A percentile compares a stretch with the other conserved stretches of the same genome.
These are phyloP conservation scores for Mormyrus lacerda DNA, from an alignment of 2,113 vertebrate genomes.

Conservation along the genomic window DNA sequence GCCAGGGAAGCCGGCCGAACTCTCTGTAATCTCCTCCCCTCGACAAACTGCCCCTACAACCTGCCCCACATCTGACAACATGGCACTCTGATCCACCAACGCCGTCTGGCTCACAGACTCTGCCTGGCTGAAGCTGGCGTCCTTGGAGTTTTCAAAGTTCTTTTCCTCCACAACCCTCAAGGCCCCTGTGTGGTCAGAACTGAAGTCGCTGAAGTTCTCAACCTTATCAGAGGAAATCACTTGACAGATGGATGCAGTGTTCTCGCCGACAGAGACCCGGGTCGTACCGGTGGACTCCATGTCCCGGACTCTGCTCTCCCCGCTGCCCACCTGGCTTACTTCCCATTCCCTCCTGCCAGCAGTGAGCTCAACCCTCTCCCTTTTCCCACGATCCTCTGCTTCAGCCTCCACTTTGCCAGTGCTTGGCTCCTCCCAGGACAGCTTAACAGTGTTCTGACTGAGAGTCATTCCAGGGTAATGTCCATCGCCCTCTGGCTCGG, in stretches of 20 bases:
- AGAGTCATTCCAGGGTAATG: background rate
- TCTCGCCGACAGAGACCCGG: slow-evolving; percentile 38
- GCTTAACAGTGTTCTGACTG: background rate
- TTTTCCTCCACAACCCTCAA: slow-evolving; percentile 39
- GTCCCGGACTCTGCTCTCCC: background rate
- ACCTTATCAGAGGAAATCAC: slow-evolving; percentile 35
- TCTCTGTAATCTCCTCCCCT: slow-evolving; percentile 12
- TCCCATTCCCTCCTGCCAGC: slow-evolving; percentile 27
- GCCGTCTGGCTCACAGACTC: slow-evolving; percentile 32
- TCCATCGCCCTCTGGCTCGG: background rate
- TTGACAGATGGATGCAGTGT: slow-evolving; percentile 49
- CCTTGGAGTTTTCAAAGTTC: slow-evolving; percentile 60
- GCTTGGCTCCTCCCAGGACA: background rate
- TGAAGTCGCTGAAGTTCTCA: slow-evolving; percentile 64
- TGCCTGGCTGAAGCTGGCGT: slow-evolving; percentile 43
- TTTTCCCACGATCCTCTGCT: background rate
- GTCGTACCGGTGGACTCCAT: slow-evolving; percentile 16
- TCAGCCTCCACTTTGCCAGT: slow-evolving; percentile 21
- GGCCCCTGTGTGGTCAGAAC: slow-evolving; percentile 42
- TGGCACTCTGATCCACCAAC: slow-evolving; percentile 33
- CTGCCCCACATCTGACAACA: slow-evolving; percentile 44
- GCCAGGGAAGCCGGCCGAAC: slow-evolving; percentile 54
- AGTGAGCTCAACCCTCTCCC: background rate
- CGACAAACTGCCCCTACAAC: slow-evolving; percentile 59
- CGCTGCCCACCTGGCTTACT: slow-evolving; percentile 26